These are phyloP conservation scores for Sceliomorpha sp. DNA, from an alignment of 2,888 invertebrate genomes.

Conservation along the genomic window DNA sequence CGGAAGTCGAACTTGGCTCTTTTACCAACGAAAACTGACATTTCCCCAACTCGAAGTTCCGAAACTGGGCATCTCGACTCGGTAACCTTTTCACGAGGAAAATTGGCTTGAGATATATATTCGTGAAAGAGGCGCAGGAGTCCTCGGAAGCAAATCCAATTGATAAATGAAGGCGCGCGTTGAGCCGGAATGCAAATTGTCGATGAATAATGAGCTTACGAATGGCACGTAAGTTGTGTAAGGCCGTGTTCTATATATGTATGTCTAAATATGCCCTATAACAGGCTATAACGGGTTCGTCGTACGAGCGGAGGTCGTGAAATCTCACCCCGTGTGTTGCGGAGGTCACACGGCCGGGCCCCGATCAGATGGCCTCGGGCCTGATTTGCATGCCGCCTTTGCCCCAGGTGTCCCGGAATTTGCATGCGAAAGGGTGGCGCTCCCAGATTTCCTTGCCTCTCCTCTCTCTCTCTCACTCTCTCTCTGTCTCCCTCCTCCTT, in stretches of 20 bases:
- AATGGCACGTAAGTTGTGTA: slow-evolving; percentile 1
- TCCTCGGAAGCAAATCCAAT: slow-evolving; percentile 8
- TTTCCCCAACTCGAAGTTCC: too few relatives aligned
- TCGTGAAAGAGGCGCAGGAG: too few relatives aligned
- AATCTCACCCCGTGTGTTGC: slow-evolving; percentile 31
- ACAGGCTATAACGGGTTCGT: slow-evolving; percentile 1
- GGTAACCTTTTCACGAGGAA: too few relatives aligned
- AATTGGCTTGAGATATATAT: too few relatives aligned
- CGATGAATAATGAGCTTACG: slow-evolving; percentile 32
- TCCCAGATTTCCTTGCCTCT: slow-evolving; percentile 64
- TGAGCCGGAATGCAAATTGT: slow-evolving; percentile 29
- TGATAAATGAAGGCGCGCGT: slow-evolving; percentile 27
- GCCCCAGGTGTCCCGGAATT: slow-evolving; percentile 78
- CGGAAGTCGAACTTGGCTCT: too few relatives aligned
- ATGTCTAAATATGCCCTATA: neutral
- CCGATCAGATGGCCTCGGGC: slow-evolving; percentile 69
- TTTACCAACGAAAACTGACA: too few relatives aligned
- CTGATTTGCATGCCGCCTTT: slow-evolving; percentile 78
- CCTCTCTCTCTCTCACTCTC: slow-evolving; percentile 35
- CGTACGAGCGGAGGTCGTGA: slow-evolving; percentile 8
- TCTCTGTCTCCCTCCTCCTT: too few relatives aligned
- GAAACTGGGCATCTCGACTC: too few relatives aligned
- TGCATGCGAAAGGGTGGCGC: slow-evolving; percentile 79
- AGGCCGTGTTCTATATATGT: neutral
- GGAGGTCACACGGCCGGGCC: slow-evolving; percentile 35